Evolutionary conservation across 2,888 invertebrate genomes (phyloP).

Genomic region (Coelinius sp.): DNA sequence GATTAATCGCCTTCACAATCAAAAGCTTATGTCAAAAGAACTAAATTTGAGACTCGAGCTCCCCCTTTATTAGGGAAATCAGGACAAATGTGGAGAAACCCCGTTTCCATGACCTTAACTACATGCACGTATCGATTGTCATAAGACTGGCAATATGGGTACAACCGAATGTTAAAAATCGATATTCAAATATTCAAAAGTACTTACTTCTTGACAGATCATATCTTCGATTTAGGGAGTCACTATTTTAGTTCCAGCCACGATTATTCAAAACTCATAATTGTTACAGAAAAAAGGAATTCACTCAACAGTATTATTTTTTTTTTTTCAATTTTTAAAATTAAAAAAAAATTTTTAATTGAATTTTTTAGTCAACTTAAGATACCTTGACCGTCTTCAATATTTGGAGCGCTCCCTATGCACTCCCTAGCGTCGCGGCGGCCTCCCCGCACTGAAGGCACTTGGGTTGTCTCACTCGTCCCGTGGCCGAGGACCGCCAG

Average conservation of each 20-base stretch:
- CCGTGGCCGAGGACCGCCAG: constrained; percentile 50
- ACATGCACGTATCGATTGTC: background rate
- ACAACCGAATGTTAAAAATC: background rate
- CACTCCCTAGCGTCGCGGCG: constrained; percentile 64
- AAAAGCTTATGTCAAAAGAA: background rate
- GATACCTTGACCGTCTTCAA: background rate
- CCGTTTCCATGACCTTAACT: constrained; percentile 9
- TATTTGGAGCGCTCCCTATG: constrained; percentile 12
- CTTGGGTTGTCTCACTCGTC: constrained; percentile 54
- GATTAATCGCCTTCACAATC: background rate
- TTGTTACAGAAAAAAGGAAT: background rate
- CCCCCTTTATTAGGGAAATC: background rate
- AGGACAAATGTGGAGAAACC: background rate
- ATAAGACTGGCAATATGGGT: background rate
- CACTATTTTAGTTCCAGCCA: background rate
- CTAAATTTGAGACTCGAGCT: background rate
- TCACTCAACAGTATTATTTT: background rate
- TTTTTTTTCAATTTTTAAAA: no score
- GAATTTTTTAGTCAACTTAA: constrained; percentile 45
- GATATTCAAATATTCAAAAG: background rate
- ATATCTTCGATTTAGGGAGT: background rate
- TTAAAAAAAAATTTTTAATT: no score
- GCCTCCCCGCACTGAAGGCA: constrained; percentile 67
- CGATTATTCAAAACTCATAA: background rate
- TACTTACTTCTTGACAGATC: background rate